phyloP scores from a whole-genome alignment of 2,888 invertebrate genomes.

The Tipula lateralis region DNA sequence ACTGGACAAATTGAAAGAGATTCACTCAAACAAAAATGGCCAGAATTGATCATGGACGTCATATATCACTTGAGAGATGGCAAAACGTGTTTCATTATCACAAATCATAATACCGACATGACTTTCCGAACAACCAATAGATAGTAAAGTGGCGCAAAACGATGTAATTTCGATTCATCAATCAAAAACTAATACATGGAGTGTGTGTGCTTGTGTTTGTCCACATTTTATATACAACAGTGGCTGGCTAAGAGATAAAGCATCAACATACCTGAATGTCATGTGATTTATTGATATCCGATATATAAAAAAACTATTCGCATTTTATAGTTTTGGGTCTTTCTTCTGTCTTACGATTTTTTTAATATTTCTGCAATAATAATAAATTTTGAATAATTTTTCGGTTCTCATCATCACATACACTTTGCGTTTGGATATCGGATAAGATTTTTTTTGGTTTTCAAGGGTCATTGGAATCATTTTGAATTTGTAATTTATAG shows the following conservation, averaged over 20 bases:
- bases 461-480: background rate
- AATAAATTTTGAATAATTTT: background rate
- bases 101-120: too few species aligned
- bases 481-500: background rate
- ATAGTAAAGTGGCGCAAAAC: background rate
- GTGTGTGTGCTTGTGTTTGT: background rate
- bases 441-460: background rate
- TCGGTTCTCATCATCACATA: background rate
- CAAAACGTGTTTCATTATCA: too few species aligned
- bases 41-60: too few species aligned
- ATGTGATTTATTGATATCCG: constrained; percentile 1
- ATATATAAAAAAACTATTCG: background rate
- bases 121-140: too few species aligned
- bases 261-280: background rate
- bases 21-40: too few species aligned
- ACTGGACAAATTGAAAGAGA: too few species aligned
- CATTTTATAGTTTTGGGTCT: background rate
- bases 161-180: background rate
- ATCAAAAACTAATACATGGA: background rate
- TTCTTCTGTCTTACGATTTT: background rate
- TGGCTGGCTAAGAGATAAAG: background rate
- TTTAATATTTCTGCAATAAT: background rate
- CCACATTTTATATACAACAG: background rate
- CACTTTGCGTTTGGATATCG: background rate
- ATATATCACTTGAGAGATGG: too few species aligned